phyloP scores from a whole-genome alignment of 2,113 vertebrate genomes.

The Periophthalmodon schlosseri region DNA sequence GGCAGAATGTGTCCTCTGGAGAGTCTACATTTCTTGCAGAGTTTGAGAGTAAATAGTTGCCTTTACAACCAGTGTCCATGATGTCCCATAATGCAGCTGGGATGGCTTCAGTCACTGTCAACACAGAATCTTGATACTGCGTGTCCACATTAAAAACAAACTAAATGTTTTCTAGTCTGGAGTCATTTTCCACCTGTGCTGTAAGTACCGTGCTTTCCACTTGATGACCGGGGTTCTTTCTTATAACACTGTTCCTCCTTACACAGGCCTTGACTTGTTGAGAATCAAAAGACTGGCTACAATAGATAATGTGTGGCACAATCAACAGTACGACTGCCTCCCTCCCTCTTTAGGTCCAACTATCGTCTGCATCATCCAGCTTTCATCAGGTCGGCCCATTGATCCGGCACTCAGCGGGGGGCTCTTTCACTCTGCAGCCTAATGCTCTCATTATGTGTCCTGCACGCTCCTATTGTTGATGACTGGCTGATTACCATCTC shows the following conservation, averaged over 20 bases:
- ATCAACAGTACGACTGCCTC: slow-evolving; percentile 53
- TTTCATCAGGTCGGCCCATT: slow-evolving; percentile 73
- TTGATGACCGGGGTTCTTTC: not conserved
- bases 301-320: slow-evolving; percentile 50
- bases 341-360: slow-evolving; percentile 38
- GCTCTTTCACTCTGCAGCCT: slow-evolving; percentile 68
- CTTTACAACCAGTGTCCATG: too few relatives aligned
- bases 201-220: not conserved
- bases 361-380: slow-evolving; percentile 67
- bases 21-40: too few relatives aligned
- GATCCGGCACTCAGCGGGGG: slow-evolving; percentile 67
- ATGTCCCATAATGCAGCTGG: not conserved
- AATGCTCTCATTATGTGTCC: slow-evolving; percentile 78
- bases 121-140: not conserved
- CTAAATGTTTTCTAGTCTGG: not conserved
- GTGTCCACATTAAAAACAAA: not conserved
- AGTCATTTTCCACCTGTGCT: not conserved
- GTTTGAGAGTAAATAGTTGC: too few relatives aligned
- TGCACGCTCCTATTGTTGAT: slow-evolving; percentile 64
- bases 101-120: not conserved
- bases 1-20: too few relatives aligned
- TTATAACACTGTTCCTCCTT: not conserved
- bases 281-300: slow-evolving; percentile 32
- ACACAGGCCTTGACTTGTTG: slow-evolving; percentile 11
- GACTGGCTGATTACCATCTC: slow-evolving; percentile 76